These are phyloP conservation scores for Danio aesculapii DNA, from an alignment of 2,797 vertebrate genomes.

Conservation along the genomic window DNA sequence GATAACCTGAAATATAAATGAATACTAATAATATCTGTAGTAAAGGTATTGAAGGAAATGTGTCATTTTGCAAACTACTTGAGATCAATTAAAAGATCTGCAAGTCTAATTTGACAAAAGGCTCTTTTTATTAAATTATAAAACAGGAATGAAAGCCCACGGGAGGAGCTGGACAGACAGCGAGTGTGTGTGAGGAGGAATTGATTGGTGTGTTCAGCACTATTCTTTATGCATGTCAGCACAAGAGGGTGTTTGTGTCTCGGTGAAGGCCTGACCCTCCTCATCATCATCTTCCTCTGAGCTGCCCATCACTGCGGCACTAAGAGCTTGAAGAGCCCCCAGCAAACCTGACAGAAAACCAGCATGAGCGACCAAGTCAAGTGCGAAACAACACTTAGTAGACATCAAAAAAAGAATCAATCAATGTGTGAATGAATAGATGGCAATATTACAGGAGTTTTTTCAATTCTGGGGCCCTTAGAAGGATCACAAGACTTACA, in stretches of 20 bases:
- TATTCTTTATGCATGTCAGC: conserved; percentile 60
- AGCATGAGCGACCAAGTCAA: conserved; percentile 16
- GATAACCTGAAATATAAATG: conserved; percentile 4
- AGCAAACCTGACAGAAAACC: conserved; percentile 70
- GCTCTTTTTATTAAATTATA: conserved; percentile 39
- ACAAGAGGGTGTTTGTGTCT: conserved; percentile 53
- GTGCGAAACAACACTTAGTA: neutral
- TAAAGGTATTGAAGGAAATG: neutral
- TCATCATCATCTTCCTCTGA: conserved; percentile 74
- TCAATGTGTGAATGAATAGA: conserved; percentile 22
- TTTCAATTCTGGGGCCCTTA: neutral
- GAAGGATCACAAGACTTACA: too few relatives aligned
- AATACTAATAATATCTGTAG: neutral
- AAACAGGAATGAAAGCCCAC: neutral
- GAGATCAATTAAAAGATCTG: conserved; percentile 8
- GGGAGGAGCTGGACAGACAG: neutral
- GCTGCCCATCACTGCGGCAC: conserved; percentile 81
- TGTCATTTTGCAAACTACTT: conserved; percentile 2
- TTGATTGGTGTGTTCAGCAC: conserved; percentile 22
- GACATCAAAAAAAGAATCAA: neutral
- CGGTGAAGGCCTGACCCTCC: conserved; percentile 61
- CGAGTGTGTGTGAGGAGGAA: neutral
- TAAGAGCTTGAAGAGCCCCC: conserved; percentile 83
- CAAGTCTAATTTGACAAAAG: conserved; percentile 19
- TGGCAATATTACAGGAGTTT: neutral